phyloP scores from a whole-genome alignment of 2,797 vertebrate species.

The Argentina silus region DNA sequence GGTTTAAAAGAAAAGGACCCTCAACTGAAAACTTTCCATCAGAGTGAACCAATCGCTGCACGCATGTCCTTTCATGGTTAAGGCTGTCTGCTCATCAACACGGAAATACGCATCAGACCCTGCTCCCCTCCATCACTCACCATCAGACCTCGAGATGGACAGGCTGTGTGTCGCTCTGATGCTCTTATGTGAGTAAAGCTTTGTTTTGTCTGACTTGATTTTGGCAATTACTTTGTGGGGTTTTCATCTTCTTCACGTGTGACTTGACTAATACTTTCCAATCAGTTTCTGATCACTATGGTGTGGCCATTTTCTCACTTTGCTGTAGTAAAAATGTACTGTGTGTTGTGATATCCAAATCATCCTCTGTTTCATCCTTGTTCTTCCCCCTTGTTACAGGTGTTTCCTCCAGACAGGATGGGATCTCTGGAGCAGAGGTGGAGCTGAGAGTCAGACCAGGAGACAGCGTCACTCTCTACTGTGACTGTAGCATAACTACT shows the following conservation, averaged over 20 bases:
- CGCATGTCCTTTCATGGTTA: background rate
- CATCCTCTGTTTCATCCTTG: background rate
- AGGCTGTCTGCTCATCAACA: background rate
- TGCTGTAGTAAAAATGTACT: too few relatives aligned
- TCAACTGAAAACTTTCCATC: constrained; percentile 11
- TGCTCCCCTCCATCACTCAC: background rate
- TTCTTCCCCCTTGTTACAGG: background rate
- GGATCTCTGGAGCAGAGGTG: constrained; percentile 22
- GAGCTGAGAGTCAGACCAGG: constrained; percentile 32
- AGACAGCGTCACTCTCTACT: constrained; percentile 36
- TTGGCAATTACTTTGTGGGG: background rate
- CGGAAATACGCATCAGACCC: constrained; percentile 3
- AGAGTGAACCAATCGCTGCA: constrained; percentile 18
- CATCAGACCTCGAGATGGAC: constrained; percentile 29
- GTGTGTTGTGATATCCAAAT: too few relatives aligned
- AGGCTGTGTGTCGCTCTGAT: background rate
- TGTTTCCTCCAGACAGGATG: constrained; percentile 26
- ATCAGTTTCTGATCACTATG: too few relatives aligned
- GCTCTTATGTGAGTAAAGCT: constrained; percentile 28
- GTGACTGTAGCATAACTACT: background rate
- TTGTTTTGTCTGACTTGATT: too few relatives aligned
- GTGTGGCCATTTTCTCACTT: too few relatives aligned
- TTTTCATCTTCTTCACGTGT: too few relatives aligned
- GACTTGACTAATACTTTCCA: too few relatives aligned
- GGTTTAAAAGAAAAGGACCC: background rate